These are phyloP conservation scores for Tachysurus fulvidraco DNA, from an alignment of 2,113 vertebrate genomes.

Conservation along the genomic window DNA sequence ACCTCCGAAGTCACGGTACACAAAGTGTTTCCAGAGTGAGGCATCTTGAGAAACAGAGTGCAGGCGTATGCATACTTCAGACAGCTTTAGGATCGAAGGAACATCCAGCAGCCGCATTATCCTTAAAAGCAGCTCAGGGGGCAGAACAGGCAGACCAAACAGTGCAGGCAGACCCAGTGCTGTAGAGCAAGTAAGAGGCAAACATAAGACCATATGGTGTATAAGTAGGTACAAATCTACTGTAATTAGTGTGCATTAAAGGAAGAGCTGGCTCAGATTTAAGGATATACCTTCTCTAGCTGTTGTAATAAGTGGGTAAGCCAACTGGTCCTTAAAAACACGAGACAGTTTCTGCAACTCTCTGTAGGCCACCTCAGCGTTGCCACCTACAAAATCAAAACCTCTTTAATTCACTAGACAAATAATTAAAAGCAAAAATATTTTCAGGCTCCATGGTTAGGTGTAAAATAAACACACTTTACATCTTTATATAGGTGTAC, in stretches of 20 bases:
- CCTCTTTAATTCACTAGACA: neutral
- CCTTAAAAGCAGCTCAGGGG: conserved; percentile 86
- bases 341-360: conserved; percentile 87
- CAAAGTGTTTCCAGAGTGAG: conserved; percentile 89
- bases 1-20: conserved; percentile 86
- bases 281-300: conserved; percentile 84
- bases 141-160: conserved; percentile 87
- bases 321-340: conserved; percentile 91
- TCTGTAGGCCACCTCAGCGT: conserved; percentile 78
- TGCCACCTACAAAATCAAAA: conserved; percentile 65
- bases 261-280: neutral
- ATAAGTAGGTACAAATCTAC: neutral
- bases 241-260: neutral
- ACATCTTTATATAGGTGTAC: neutral
- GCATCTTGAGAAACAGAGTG: conserved; percentile 75
- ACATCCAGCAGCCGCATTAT: conserved; percentile 87
- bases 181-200: conserved; percentile 53
- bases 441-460: neutral
- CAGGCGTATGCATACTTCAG: conserved; percentile 79
- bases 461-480: neutral
- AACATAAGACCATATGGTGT: neutral
- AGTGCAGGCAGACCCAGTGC: conserved; percentile 87
- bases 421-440: neutral
- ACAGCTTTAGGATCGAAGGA: conserved; percentile 77
- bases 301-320: conserved; percentile 87